Evolutionary conservation across 2,888 invertebrate species (phyloP), one percentile per base, ranked within the genome.

Genomic region (Cephonodes hylas): DNA sequence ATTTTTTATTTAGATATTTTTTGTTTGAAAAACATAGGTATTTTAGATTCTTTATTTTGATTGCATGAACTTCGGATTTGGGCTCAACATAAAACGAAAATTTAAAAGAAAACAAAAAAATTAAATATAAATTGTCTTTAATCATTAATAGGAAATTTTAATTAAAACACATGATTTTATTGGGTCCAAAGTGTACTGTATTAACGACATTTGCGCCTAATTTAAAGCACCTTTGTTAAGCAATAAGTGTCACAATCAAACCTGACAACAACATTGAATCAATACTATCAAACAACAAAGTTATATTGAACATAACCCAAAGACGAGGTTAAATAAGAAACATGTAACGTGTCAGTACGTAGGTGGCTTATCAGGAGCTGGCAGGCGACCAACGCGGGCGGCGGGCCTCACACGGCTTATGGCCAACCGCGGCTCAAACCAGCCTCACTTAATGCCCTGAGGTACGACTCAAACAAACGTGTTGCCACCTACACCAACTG

Each of bases 371-470:
- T 84, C 84, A 74, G 69, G 63, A 68, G 64, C 74, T 84, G 84
- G 83, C 83, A 84, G 80, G 67, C 77, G 67, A 76, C 84, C 84
- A 83, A 83, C 73, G 59, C 64, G 69, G 68, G 67, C 69, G 65
- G 67, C 66, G 63, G 64, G 77, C 69, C 70, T 76, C 71, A 71
- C 70, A 65, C 73, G 73, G 73, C 78, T 79, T 75, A 65, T 69
- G 67, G 71, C 77, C 77, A 75, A 79, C 83, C 80, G 73, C 80
- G 77, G 79, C 79, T 78, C 72, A 73, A 79, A 76, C 74, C 74
- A 72, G 68, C 71, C 72, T 73, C 74, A 75, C 73, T 77, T 84
- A 83, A 83, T 77, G 72, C 80, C 72, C 69, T 66, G 64, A 71
- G 69, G 75, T 68, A 71, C 71, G 64, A 61, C 64, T 38, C 18